Evolutionary conservation across 2,113 vertebrate genomes (phyloP).

Genomic region (Sitta europaea): DNA sequence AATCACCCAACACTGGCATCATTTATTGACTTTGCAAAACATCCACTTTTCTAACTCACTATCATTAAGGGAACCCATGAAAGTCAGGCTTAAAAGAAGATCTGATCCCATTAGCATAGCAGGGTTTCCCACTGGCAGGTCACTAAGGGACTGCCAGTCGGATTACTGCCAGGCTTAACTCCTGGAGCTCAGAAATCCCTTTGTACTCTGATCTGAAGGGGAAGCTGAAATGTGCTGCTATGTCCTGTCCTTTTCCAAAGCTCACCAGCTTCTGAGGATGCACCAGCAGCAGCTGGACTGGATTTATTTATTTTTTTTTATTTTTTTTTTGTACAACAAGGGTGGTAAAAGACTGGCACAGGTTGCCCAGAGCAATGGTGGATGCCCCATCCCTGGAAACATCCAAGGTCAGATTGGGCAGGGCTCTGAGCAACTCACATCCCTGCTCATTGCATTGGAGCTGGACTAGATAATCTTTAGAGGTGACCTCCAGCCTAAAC

Average conservation of each 20-base stretch:
- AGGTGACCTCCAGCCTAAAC: background rate
- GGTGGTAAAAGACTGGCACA: background rate
- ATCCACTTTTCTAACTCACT: background rate
- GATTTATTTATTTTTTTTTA: background rate
- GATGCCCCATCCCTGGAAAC: background rate
- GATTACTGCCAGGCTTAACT: background rate
- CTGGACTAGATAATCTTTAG: background rate
- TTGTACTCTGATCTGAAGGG: background rate
- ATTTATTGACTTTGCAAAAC: background rate
- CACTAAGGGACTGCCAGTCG: background rate
- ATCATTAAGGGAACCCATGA: background rate
- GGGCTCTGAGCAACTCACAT: background rate
- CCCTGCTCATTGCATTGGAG: background rate
- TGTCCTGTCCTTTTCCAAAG: background rate
- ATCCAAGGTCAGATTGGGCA: background rate
- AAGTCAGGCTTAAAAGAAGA: background rate
- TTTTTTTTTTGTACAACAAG: background rate
- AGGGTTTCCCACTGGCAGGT: background rate
- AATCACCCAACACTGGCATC: background rate
- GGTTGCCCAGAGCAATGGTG: background rate
- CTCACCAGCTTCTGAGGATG: background rate
- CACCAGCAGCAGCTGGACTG: background rate
- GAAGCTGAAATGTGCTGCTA: background rate
- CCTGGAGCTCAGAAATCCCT: background rate
- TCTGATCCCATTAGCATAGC: background rate